Base-by-base conservation (phyloP, 2,797 vertebrate species). In the Sebastes glaucus region DNA sequence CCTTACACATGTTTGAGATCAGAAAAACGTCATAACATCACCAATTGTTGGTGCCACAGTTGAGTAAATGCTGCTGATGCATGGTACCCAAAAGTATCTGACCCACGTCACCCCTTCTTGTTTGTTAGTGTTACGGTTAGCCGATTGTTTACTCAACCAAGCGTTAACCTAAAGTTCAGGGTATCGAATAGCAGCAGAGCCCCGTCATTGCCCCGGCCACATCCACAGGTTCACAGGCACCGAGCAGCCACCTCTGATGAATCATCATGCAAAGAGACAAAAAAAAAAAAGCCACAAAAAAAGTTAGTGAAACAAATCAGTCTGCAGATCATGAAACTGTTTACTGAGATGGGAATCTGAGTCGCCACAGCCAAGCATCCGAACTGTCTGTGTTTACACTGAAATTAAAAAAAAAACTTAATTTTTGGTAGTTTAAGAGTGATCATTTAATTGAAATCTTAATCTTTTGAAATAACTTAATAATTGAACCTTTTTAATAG, bases 251-350 rank as follows among this genome's bases (percentile, higher is more conserved):
- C 33, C 46, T 79, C 77, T 42, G 81, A 85, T 91, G 92, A 92
- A 86, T 92, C 91, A 92, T 91, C 73, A 80, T 87, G 85, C 87
- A 89, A 92, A 93, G 74, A 76, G 7, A 76, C 61, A 55, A 25
- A 46, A 38, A 38, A 28, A 28, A 30, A 28, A 30, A 68, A 80
- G 74, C 81, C 77, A 86, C 84, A 86, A 72, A 85, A 85, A 67
- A 85, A 72, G 71, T 57, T n/a, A 10, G 52, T 23, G 72, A 81
- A 74, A 75, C 73, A 85, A 62, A 78, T 66, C 71, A 71, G 63
- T 5, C 32, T 79, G 71, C 55, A 85, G 83, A 81, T 61, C 20
- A 49, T 65, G 32, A 83, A 18, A 46, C 42, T 46, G 42, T 46
- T 46, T 46, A 46, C 42, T 46, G 68, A 11, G 61, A n/a, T 77